A percentile compares a stretch with the other conserved stretches of the same genome.
These are phyloP conservation scores for Aporrectodea caliginosa DNA, from an alignment of 1,140 invertebrate genomes.

Conservation along the genomic window DNA sequence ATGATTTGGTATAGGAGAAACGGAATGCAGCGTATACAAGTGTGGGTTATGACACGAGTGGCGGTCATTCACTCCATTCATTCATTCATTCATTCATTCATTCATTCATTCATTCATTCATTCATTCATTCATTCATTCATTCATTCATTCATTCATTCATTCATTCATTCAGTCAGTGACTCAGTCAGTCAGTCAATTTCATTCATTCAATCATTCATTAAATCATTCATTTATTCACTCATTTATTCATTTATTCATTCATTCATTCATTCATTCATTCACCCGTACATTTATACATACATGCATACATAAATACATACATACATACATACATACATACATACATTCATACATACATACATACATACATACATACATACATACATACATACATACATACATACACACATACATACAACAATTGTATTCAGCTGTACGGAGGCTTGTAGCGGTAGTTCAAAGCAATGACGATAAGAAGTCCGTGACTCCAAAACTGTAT, in stretches of 20 bases:
- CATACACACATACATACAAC: not conserved
- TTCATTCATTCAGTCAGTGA: not conserved
- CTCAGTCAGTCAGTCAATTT: not conserved
- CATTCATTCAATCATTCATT: not conserved
- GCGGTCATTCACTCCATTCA: not conserved
- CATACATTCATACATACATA: not conserved
- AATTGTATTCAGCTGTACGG: no score
- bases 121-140: conserved; percentile 19
- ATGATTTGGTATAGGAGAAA: no score
- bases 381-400: not conserved
- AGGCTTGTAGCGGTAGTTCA: no score
- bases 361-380: not conserved
- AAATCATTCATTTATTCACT: not conserved
- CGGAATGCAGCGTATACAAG: not conserved
- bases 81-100: not conserved
- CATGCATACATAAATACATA: conserved; percentile 5
- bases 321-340: conserved; percentile 5
- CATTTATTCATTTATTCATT: not conserved
- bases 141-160: conserved; percentile 16
- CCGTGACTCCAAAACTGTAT: no score
- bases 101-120: conserved; percentile 12
- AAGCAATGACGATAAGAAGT: no score
- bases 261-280: not conserved
- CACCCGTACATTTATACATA: conserved; percentile 5
- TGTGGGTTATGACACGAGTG: not conserved